These are phyloP conservation scores for Conchocele bisecta DNA, from an alignment of 2,888 invertebrate genomes.

Conservation along the genomic window DNA sequence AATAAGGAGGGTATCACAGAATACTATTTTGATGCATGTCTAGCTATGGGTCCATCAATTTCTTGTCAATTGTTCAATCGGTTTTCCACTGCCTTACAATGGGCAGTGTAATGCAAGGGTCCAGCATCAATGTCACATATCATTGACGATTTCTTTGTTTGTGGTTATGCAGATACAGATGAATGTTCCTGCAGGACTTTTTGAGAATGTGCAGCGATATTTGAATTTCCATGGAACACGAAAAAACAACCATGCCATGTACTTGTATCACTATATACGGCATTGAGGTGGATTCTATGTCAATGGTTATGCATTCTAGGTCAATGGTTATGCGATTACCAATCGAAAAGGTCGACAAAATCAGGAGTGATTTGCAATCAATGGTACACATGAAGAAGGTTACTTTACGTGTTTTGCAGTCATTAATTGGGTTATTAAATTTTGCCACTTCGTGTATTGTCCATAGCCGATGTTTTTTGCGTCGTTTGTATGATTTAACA, in stretches of 20 bases:
- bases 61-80: constrained; percentile 32
- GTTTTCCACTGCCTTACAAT: constrained; percentile 23
- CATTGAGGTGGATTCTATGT: constrained; percentile 37
- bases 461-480: constrained; percentile 9
- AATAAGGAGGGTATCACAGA: too few relatives aligned
- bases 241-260: constrained; percentile 8
- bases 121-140: constrained; percentile 22
- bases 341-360: constrained; percentile 10
- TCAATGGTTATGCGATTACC: constrained; percentile 13
- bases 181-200: constrained; percentile 11
- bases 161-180: constrained; percentile 4
- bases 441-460: constrained; percentile 13
- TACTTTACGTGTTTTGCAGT: constrained; percentile 12
- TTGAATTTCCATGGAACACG: constrained; percentile 5
- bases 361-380: background rate
- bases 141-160: constrained; percentile 39
- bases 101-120: constrained; percentile 14
- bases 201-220: background rate
- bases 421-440: constrained; percentile 27
- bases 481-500: constrained; percentile 16
- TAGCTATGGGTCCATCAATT: constrained; percentile 30
- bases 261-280: constrained; percentile 14
- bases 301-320: too few relatives aligned
- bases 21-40: constrained; percentile 27
- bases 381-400: background rate